phyloP scores from a whole-genome alignment of 2,113 vertebrate genomes.

The Percina caprodes region DNA sequence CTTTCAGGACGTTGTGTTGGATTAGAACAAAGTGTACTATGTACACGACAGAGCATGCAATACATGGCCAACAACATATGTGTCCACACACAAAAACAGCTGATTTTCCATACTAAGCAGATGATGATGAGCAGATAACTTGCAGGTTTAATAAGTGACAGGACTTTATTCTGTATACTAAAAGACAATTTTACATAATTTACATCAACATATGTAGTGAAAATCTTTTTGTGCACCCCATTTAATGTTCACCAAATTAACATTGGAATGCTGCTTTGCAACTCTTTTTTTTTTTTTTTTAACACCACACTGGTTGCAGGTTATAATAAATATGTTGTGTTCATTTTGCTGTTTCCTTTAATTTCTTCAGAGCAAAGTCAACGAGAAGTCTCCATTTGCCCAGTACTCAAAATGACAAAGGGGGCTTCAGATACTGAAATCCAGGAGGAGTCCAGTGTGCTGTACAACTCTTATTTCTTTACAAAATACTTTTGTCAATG shows the following conservation, averaged over 20 bases:
- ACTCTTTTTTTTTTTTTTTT: not conserved
- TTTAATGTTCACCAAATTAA: not conserved
- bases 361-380: conserved; percentile 77
- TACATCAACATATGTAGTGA: not conserved
- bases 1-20: not conserved
- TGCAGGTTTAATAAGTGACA: conserved; percentile 38
- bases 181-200: not conserved
- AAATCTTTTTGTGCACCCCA: not conserved
- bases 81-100: conserved; percentile 23
- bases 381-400: conserved; percentile 79
- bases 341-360: conserved; percentile 19
- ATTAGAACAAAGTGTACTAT: not conserved
- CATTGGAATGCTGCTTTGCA: not conserved
- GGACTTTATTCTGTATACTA: not conserved
- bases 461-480: not conserved
- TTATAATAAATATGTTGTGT: not conserved
- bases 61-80: not conserved
- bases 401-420: conserved; percentile 75
- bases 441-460: not conserved
- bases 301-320: not conserved
- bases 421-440: not conserved
- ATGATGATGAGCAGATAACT: conserved; percentile 21
- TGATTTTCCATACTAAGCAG: conserved; percentile 14
- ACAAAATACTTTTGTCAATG: conserved; percentile 30
- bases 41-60: not conserved